phyloP scores from a whole-genome alignment of 2,888 invertebrate genomes.

The Pediacus dermestoides region DNA sequence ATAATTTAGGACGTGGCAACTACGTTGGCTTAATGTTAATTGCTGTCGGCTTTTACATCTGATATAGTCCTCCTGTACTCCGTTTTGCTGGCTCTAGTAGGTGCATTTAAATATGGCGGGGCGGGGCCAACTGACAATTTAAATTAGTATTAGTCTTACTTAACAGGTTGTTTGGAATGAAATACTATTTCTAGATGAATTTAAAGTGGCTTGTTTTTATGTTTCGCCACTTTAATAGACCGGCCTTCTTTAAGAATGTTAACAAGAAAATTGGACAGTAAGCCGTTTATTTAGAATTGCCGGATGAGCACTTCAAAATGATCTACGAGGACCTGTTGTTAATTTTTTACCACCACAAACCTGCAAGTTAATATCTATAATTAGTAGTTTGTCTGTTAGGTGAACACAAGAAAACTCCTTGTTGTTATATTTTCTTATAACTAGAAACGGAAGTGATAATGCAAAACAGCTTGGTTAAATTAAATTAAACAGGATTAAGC shows the following conservation, averaged over 20 bases:
- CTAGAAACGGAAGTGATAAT: no score
- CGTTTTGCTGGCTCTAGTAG: slow-evolving; percentile 29
- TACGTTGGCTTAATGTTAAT: slow-evolving; percentile 36
- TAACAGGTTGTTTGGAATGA: slow-evolving; percentile 34
- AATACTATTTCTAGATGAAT: slow-evolving; percentile 35
- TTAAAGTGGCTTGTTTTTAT: slow-evolving; percentile 34
- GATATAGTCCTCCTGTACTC: slow-evolving; percentile 18
- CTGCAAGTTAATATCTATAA: no score
- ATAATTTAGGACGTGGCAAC: slow-evolving; percentile 39
- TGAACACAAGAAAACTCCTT: no score
- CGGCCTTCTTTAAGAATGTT: slow-evolving; percentile 27
- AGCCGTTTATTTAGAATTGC: no score
- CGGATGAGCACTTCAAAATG: slow-evolving; percentile 28
- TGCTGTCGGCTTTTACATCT: slow-evolving; percentile 31
- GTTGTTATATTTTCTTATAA: no score
- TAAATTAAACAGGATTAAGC: no score
- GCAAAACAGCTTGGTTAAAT: no score
- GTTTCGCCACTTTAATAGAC: slow-evolving; percentile 22
- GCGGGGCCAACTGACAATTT: slow-evolving; percentile 31
- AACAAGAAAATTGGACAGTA: slow-evolving; percentile 37
- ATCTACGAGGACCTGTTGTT: slow-evolving; percentile 28
- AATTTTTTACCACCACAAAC: no score
- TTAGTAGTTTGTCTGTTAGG: no score
- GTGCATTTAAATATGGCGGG: slow-evolving; percentile 35
- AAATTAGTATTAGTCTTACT: slow-evolving; percentile 26